Base-by-base conservation (phyloP, 2,888 invertebrate genomes). In the Diaperis boleti region DNA sequence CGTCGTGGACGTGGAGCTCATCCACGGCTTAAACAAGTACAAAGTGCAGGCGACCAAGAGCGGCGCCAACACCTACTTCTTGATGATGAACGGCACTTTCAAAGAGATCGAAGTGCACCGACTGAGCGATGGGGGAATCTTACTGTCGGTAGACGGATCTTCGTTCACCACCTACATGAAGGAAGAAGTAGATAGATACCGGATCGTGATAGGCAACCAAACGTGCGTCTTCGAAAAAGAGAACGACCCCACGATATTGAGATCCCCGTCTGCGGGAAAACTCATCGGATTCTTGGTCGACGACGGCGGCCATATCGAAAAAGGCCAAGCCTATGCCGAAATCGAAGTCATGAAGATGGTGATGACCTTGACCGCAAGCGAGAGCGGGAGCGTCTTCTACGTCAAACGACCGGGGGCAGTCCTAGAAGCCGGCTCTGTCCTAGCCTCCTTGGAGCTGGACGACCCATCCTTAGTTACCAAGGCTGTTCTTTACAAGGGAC, bases 281-380 rank as follows among this genome's bases (percentile, higher is more conserved):
- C 85, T 99, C 2, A 87, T 99, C 10, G 92, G 91, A 74, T 92
- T 91, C 67, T 76, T 96, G 3, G 87, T 98, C 0, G 98, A 98
- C 67, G 98, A 99, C 77, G 97, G 98, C 0, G 95, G 95, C 0
- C 96, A 96, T 78, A 92, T 99, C 0, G 88, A 87, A 64, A 91
- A 92, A 72, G 97, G 97, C 0, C 96, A 96, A 79, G 91, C 96
- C 0, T 99, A 92, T 76, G 98, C 97, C 7, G 98, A 98, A 83
- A 98, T 99, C 72, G 99, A 99, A 85, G 92, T 96, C 1, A 98
- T 98, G 98, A 98, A 98, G 83, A 97, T 98, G 96, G 95, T 99
- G 41, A 98, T 99, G 96, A 96, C 97, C 0, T 83, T 99, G 1
- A 90, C 94, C 0, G 92, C 95, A 0, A 86, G 88, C 4, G 97